Conservation (phyloP, 2,888 invertebrate species). For the Patella pellucida region DNA sequence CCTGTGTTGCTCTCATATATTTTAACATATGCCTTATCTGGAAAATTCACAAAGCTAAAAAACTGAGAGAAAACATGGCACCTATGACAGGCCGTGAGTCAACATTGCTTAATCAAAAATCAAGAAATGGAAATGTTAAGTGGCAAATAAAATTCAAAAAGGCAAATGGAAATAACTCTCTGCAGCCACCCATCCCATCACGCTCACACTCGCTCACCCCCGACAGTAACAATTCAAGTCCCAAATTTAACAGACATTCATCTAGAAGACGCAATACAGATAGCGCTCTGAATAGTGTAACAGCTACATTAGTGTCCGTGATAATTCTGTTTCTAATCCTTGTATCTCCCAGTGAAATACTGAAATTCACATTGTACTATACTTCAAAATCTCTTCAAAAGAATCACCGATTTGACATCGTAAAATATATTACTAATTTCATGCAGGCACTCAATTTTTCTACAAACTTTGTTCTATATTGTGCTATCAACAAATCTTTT, state of each 20-base stretch:
- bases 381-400: slow-evolving; percentile 21
- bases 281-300: slow-evolving; percentile 63
- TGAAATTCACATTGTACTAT: slow-evolving; percentile 57
- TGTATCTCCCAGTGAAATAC: slow-evolving; percentile 66
- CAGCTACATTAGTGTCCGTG: slow-evolving; percentile 65
- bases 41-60: slow-evolving; percentile 54
- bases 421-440: slow-evolving; percentile 57
- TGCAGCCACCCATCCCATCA: neutral
- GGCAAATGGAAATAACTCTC: neutral
- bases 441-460: slow-evolving; percentile 66
- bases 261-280: slow-evolving; percentile 42
- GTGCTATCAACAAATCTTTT: slow-evolving; percentile 93
- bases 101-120: neutral
- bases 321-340: slow-evolving; percentile 65
- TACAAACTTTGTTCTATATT: slow-evolving; percentile 91
- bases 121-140: slow-evolving; percentile 17
- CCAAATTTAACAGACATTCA: slow-evolving; percentile 13
- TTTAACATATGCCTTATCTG: slow-evolving; percentile 64
- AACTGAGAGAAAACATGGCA: slow-evolving; percentile 58
- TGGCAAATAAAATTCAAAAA: slow-evolving; percentile 8
- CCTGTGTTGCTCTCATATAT: slow-evolving; percentile 61
- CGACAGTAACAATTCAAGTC: slow-evolving; percentile 16
- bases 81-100: slow-evolving; percentile 30
- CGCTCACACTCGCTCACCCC: neutral
- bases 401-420: slow-evolving; percentile 34